Evolutionary conservation across 2,888 invertebrate genomes (phyloP), one percentile per base, ranked within the genome.

Genomic region (Ramazzottius varieornatus): DNA sequence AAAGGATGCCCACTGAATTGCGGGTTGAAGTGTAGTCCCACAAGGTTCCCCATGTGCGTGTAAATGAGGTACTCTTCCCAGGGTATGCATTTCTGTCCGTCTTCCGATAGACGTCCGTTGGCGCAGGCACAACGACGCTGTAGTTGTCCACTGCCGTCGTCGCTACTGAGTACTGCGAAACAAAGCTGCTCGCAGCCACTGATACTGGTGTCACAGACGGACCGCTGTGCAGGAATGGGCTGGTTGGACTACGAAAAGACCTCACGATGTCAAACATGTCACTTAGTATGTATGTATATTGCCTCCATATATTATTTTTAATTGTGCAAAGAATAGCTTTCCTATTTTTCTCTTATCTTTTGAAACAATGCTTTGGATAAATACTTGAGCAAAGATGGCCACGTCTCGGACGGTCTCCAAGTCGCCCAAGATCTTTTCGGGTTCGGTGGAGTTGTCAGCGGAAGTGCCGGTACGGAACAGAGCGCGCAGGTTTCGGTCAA

Each of bases 171-270:
- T 72, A 85, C 84, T 63, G 93, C 87, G 76, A 96, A 96, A 75
- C 98, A 98, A 0, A 98, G 80, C 73, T 98, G 96, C 64, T 89
- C 86, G 74, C 96, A 98, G 24, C 85, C 86, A 0, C 87, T 54
- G 4, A 24, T 29, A 4, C 24, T 24, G 16, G 54, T 8, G 8
- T 16, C 54, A 54, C 54, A 54, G 16, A 54, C 54, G 20, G 54
- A 16, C 24, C 40, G 40, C 20, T n/a, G n/a, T n/a, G n/a, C n/a
- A n/a, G n/a, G n/a, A n/a, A n/a, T n/a, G n/a, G n/a, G n/a, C n/a
- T n/a, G n/a, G n/a, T n/a, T n/a, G n/a, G n/a, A n/a, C n/a, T n/a
- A n/a, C n/a, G n/a, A n/a, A n/a, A n/a, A n/a, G n/a, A n/a, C n/a
- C n/a, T n/a, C n/a, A n/a, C n/a, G n/a, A n/a, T n/a, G n/a, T n/a